Conservation (phyloP, 2,113 vertebrate species). For the Empidonax traillii region DNA sequence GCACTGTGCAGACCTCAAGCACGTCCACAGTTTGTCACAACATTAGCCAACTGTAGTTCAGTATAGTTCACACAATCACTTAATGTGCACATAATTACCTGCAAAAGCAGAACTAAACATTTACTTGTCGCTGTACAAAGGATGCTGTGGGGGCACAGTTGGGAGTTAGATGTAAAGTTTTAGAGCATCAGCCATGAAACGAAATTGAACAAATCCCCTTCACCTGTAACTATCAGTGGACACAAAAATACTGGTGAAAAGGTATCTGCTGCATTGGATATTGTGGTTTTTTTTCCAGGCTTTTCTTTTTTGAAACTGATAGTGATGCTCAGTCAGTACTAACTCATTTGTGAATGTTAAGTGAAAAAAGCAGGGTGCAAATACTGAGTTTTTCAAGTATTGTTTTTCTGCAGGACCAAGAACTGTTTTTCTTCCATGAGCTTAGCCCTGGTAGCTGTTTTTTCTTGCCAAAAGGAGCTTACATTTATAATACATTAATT, state of each 20-base stretch:
- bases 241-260: background rate
- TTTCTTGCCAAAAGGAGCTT: slow-evolving; percentile 94
- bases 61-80: background rate
- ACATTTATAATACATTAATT: slow-evolving; percentile 91
- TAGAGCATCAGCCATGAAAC: background rate
- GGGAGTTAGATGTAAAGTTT: background rate
- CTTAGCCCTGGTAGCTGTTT: slow-evolving; percentile 98
- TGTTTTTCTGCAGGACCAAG: slow-evolving; percentile 86
- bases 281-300: background rate
- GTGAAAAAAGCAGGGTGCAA: background rate
- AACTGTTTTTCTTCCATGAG: slow-evolving; percentile 98
- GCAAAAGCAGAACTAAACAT: background rate
- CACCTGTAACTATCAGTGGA: background rate
- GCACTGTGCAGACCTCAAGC: background rate
- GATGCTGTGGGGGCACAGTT: background rate
- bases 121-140: background rate
- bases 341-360: background rate
- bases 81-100: background rate
- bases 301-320: background rate
- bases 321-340: background rate
- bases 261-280: background rate
- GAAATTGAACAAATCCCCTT: background rate
- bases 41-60: background rate
- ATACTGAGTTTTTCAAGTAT: slow-evolving; percentile 79
- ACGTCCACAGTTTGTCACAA: background rate